Evolutionary conservation across 2,113 vertebrate species (phyloP).

Genomic region (Callipepla californica): DNA sequence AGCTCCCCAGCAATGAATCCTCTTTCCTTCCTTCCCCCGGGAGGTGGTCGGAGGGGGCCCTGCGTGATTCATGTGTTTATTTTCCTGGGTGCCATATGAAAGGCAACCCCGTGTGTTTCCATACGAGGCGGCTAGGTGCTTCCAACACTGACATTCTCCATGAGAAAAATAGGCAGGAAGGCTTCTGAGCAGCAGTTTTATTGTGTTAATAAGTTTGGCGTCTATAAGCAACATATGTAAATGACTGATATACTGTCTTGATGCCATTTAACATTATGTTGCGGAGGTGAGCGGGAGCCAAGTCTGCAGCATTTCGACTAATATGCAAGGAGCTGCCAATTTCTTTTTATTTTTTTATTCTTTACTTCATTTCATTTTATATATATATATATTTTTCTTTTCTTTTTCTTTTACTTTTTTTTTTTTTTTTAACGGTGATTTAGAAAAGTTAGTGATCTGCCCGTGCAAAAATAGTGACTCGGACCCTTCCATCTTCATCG

Average conservation of each 20-base stretch:
- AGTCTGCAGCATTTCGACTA: conserved; percentile 69
- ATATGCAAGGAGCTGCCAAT: conserved; percentile 59
- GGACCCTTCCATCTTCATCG: neutral
- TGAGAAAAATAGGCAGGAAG: conserved; percentile 69
- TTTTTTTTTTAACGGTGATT: neutral
- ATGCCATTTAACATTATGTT: conserved; percentile 73
- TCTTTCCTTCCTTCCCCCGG: neutral
- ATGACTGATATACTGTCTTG: conserved; percentile 72
- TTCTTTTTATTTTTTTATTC: neutral
- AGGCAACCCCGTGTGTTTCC: conserved; percentile 59
- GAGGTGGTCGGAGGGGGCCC: conserved; percentile 15
- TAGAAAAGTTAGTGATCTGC: neutral
- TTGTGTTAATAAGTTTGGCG: conserved; percentile 76
- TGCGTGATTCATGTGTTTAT: conserved; percentile 31
- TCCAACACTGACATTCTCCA: conserved; percentile 60
- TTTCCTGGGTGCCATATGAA: conserved; percentile 32
- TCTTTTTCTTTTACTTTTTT: too few relatives aligned
- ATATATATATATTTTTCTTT: too few relatives aligned
- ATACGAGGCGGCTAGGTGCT: conserved; percentile 48
- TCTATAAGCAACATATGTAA: conserved; percentile 79
- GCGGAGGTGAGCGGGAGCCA: conserved; percentile 71
- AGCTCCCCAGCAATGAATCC: accelerated
- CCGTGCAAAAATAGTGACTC: neutral
- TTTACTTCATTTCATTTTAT: too few relatives aligned
- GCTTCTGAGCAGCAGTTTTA: conserved; percentile 69